Percentiles rank a stretch among this genome's conserved stretches.
Conservation (phyloP, 2,797 vertebrate species). For the Poeciliopsis turneri region DNA sequence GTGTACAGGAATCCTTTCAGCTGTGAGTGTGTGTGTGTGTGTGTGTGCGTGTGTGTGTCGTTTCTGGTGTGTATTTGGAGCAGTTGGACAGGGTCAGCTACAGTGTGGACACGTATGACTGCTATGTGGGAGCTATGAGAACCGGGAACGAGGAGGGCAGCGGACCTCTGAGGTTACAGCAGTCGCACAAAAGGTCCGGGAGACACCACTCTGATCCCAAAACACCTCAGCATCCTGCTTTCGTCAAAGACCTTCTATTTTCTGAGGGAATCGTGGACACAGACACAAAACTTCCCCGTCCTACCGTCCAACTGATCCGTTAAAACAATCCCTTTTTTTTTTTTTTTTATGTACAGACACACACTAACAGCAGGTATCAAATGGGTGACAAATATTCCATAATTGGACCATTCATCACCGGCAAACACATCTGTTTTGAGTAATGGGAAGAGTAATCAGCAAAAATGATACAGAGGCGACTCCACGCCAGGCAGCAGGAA, state of each 20-base stretch:
- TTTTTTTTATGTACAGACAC: slow-evolving; percentile 27
- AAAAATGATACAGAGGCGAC: slow-evolving; percentile 74
- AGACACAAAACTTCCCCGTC: slow-evolving; percentile 2
- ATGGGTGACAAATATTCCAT: slow-evolving; percentile 78
- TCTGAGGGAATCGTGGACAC: slow-evolving; percentile 18
- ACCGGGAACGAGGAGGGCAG: slow-evolving; percentile 10
- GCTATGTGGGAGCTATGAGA: slow-evolving; percentile 42
- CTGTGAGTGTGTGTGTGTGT: slow-evolving; percentile 61
- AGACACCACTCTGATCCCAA: slow-evolving; percentile 12
- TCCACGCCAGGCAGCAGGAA: slow-evolving; percentile 55
- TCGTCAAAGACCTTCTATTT: slow-evolving; percentile 5
- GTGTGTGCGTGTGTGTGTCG: slow-evolving; percentile 56
- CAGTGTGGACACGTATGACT: slow-evolving; percentile 63
- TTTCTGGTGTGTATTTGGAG: slow-evolving; percentile 37
- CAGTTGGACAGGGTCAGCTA: slow-evolving; percentile 53
- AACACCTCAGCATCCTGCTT: slow-evolving; percentile 8
- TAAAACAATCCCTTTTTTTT: not conserved
- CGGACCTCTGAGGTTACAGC: slow-evolving; percentile 17
- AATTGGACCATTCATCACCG: slow-evolving; percentile 80
- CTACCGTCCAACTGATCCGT: slow-evolving; percentile 4
- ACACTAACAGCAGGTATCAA: slow-evolving; percentile 70
- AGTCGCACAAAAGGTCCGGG: slow-evolving; percentile 12
- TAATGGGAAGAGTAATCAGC: slow-evolving; percentile 81
- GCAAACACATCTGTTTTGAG: slow-evolving; percentile 79
- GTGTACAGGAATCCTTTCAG: slow-evolving; percentile 68